Evolutionary conservation across 2,888 invertebrate species (phyloP).

Genomic region (Rhamnusium bicolor): DNA sequence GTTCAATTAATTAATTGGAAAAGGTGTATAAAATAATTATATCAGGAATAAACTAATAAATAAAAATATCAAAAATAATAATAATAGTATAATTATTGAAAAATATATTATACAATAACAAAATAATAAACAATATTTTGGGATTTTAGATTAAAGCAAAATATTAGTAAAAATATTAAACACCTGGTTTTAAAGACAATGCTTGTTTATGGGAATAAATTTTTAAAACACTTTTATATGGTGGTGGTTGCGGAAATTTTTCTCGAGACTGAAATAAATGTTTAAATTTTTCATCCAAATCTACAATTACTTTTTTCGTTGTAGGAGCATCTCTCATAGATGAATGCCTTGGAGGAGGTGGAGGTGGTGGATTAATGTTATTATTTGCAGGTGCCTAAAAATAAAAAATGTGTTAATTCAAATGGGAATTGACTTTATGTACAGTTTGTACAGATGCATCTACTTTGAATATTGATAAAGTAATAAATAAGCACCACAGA

Average conservation of each 20-base stretch:
- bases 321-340: constrained; percentile 73
- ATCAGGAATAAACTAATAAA: too few species aligned
- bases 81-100: constrained; percentile 24
- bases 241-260: constrained; percentile 81
- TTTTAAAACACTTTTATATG: constrained; percentile 79
- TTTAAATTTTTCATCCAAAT: constrained; percentile 81
- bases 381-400: constrained; percentile 53
- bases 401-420: too few species aligned
- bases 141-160: constrained; percentile 17
- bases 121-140: constrained; percentile 30
- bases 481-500: too few species aligned
- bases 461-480: too few species aligned
- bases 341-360: constrained; percentile 78
- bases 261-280: constrained; percentile 77
- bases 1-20: too few species aligned
- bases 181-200: constrained; percentile 63
- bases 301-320: constrained; percentile 63
- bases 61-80: constrained; percentile 1
- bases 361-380: constrained; percentile 69
- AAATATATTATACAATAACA: constrained; percentile 35
- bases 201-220: constrained; percentile 80
- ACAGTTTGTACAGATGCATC: too few species aligned
- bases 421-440: too few species aligned
- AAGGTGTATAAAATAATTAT: too few species aligned
- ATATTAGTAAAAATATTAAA: constrained; percentile 32